phyloP scores from a whole-genome alignment of 2,113 vertebrate genomes.

The Hyla sarda region DNA sequence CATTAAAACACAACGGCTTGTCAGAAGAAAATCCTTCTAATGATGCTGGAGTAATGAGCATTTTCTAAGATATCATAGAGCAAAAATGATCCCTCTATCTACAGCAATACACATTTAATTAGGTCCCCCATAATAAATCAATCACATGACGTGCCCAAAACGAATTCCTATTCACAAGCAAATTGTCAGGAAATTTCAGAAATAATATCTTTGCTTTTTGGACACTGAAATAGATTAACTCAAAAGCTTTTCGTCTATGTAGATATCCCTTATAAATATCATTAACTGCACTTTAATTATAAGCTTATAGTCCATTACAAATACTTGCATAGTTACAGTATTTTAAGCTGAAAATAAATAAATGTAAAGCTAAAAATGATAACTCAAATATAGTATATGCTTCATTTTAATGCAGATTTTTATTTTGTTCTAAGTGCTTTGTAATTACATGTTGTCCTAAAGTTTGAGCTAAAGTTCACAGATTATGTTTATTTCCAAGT shows the following conservation, averaged over 20 bases:
- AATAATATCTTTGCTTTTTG: constrained; percentile 1
- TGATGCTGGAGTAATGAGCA: constrained; percentile 32
- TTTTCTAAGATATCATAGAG: constrained; percentile 45
- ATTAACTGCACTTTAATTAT: not conserved
- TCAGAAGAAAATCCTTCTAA: constrained; percentile 49
- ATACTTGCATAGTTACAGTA: too few relatives aligned
- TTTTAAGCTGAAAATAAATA: too few relatives aligned
- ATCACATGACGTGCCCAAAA: constrained; percentile 5
- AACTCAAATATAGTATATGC: too few relatives aligned
- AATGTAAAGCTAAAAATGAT: too few relatives aligned
- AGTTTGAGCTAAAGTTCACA: too few relatives aligned
- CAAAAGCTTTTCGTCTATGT: not conserved
- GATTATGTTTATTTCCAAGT: too few relatives aligned
- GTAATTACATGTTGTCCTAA: too few relatives aligned
- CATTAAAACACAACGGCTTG: constrained; percentile 49
- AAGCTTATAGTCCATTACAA: not conserved
- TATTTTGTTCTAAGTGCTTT: too few relatives aligned
- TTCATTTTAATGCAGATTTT: too few relatives aligned
- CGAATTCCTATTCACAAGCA: not conserved
- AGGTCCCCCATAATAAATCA: constrained; percentile 32
- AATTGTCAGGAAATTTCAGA: constrained; percentile 6
- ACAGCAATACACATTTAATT: constrained; percentile 32
- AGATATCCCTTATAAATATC: not conserved
- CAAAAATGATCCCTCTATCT: constrained; percentile 11
- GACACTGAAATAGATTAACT: not conserved